Evolutionary conservation across 37 sponge, comb jelly and placozoan species (phyloP), one percentile per base, ranked within the genome.

Genomic region (Beroe forskalii): DNA sequence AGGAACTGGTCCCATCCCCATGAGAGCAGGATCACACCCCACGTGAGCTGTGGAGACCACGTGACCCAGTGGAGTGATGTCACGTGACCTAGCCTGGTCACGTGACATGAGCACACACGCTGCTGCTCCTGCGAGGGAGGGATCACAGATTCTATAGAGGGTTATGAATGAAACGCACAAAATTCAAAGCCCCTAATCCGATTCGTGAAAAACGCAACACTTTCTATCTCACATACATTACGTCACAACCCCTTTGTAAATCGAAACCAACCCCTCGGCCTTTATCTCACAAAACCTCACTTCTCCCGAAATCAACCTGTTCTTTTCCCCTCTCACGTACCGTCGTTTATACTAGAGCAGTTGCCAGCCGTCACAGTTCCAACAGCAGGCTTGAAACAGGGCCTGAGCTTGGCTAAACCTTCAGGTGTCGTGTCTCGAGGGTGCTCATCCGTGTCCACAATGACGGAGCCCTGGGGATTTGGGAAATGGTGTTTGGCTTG

Each of bases 311-410:
- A n/a, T n/a, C n/a, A n/a, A n/a, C n/a, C n/a, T n/a, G n/a, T n/a
- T n/a, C n/a, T n/a, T n/a, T n/a, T n/a, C n/a, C n/a, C n/a, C n/a
- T n/a, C n/a, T 22, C 30, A 80, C 86, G 8, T 38, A 80, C 98
- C 98, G 89, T 97, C 98, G 62, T 97, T 97, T 63, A 96, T 94
- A 25, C 97, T 94, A 14, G 97, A 96, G 23, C 95, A 94, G 89
- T 96, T 96, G 1, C 97, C 97, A 67, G 97, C 94, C 40, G 97
- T 96, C 0, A 96, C 97, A 1, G 97, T 93, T 0, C 97, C 97
- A 20, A 93, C 95, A 24, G 93, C 94, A n/a, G 92, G 94, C 37
- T 91, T 80, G 89, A 96, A 96, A 9, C 94, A 96, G 37, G 97
- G 95, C 55, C 91, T 90, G 19, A 96, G 93, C 39, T 75, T 90